A percentile compares a stretch with the other conserved stretches of the same genome.
phyloP scores from a whole-genome alignment of 1,140 invertebrate species.

The Sarcophaga peregrina region DNA sequence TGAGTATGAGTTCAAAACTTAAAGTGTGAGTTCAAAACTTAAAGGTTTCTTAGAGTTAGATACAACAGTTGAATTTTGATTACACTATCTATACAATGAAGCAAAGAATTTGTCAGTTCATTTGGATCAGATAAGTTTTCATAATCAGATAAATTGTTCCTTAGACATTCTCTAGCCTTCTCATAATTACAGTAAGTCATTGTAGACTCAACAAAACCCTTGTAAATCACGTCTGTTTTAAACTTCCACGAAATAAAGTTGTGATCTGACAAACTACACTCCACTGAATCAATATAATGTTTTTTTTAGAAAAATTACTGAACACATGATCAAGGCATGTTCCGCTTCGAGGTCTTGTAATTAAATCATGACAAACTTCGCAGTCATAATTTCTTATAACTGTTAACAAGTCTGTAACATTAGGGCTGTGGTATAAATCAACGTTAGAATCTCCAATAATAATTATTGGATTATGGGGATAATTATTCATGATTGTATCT shows the following conservation, averaged over 20 bases:
- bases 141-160: no score
- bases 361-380: not conserved
- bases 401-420: no score
- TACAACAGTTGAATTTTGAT: no score
- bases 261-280: not conserved
- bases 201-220: not conserved
- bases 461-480: not conserved
- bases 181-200: not conserved
- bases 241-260: not conserved
- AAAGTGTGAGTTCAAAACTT: no score
- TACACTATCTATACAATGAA: not conserved
- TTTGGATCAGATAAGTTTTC: not conserved
- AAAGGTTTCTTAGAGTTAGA: no score
- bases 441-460: not conserved
- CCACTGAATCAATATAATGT: not conserved
- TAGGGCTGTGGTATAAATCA: constrained; percentile 27
- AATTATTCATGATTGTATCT: not conserved
- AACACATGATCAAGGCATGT: not conserved
- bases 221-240: not conserved
- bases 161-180: no score
- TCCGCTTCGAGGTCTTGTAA: not conserved
- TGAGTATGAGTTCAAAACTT: no score
- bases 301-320: not conserved
- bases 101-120: not conserved
- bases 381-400: no score